Percentiles rank a stretch among this genome's conserved stretches.
Conservation (phyloP, 1,140 invertebrate species). For the Anastrepha ludens region DNA sequence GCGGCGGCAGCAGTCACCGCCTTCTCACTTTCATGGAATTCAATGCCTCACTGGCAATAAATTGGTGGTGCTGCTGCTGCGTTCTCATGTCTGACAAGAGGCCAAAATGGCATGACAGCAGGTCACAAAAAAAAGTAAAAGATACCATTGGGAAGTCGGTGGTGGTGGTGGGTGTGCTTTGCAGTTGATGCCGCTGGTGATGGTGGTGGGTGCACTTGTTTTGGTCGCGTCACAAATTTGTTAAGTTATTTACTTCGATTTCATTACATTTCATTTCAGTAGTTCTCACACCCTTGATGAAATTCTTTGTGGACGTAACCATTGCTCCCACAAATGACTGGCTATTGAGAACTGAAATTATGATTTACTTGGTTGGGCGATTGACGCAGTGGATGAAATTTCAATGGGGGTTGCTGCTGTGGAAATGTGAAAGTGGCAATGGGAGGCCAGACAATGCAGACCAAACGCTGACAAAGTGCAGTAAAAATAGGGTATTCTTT, state of each 20-base stretch:
- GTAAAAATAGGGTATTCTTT: too few species aligned
- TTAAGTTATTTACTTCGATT: conserved; percentile 13
- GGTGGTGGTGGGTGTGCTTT: not conserved
- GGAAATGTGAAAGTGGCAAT: not conserved
- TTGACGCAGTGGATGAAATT: not conserved
- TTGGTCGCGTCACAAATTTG: not conserved
- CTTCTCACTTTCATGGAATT: conserved; percentile 6
- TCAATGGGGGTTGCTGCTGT: not conserved
- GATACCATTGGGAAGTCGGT: not conserved
- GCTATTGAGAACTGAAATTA: conserved; percentile 29
- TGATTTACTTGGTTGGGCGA: not conserved
- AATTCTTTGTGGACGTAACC: conserved; percentile 1
- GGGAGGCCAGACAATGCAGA: not conserved
- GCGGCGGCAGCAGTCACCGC: not conserved
- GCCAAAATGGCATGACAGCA: conserved; percentile 12
- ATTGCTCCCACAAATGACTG: not conserved
- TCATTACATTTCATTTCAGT: conserved; percentile 22
- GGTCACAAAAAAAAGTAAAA: not conserved
- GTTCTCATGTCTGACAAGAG: conserved; percentile 8
- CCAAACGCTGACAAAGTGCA: too few species aligned
- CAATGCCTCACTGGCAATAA: not conserved
- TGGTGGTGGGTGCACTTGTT: not conserved
- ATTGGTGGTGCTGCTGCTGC: conserved; percentile 1
- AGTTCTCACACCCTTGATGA: not conserved
- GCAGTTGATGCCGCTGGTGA: not conserved